These are phyloP conservation scores for Nothobranchius kuhntae DNA, from an alignment of 2,113 vertebrate genomes.

Conservation along the genomic window DNA sequence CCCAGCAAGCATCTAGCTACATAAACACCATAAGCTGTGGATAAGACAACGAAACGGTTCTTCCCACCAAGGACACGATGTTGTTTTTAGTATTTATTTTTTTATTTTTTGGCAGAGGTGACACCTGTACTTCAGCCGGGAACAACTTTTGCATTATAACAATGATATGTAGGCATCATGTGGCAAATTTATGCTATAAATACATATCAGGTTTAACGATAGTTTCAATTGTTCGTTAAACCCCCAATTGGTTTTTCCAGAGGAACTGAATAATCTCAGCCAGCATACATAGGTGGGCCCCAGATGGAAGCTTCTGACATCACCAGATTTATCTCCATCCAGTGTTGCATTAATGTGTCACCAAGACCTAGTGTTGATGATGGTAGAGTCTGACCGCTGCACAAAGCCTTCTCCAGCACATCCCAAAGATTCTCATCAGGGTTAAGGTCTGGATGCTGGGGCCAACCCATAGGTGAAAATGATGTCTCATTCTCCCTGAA, in stretches of 20 bases:
- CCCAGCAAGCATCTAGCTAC: constrained; percentile 43
- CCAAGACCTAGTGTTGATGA: too few relatives aligned
- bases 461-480: too few relatives aligned
- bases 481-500: too few relatives aligned
- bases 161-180: constrained; percentile 72
- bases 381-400: too few relatives aligned
- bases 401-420: too few relatives aligned
- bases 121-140: constrained; percentile 46
- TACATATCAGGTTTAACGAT: constrained; percentile 49
- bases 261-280: background rate
- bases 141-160: constrained; percentile 43
- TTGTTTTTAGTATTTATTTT: background rate
- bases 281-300: too few relatives aligned
- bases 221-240: background rate
- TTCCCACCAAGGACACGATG: constrained; percentile 59
- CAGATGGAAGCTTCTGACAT: too few relatives aligned
- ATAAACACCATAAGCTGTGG: constrained; percentile 39
- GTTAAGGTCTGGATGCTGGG: too few relatives aligned
- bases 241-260: background rate
- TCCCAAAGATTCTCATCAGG: too few relatives aligned
- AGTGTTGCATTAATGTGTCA: too few relatives aligned
- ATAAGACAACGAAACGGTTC: constrained; percentile 43
- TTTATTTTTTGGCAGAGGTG: constrained; percentile 21
- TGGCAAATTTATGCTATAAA: constrained; percentile 32
- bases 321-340: too few relatives aligned